These are phyloP conservation scores for Scylla paramamosain DNA, from an alignment of 1,140 invertebrate genomes.

Conservation along the genomic window DNA sequence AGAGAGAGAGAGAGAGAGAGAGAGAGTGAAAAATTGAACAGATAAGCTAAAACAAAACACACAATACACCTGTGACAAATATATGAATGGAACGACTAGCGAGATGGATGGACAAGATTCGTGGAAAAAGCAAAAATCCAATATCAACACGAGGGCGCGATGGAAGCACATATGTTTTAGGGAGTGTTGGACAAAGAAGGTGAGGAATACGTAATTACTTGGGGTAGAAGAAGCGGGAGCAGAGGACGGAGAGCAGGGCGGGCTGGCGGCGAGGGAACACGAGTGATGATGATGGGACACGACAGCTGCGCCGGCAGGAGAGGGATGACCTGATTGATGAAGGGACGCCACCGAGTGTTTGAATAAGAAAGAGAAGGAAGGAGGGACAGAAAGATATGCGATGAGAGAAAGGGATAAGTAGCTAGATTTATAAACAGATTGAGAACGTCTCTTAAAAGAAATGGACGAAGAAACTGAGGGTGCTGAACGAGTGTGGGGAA, in stretches of 20 bases:
- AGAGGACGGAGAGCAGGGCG: not conserved
- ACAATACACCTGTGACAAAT: not conserved
- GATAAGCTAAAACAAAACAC: not conserved
- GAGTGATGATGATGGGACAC: not conserved
- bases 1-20: too few species aligned
- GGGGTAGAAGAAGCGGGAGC: not conserved
- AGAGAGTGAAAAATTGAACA: too few species aligned
- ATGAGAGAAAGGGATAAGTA: not conserved
- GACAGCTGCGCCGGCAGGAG: not conserved
- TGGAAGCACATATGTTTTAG: not conserved
- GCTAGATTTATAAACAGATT: not conserved
- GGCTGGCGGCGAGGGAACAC: not conserved
- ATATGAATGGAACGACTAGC: not conserved
- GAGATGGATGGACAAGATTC: slow-evolving; percentile 13
- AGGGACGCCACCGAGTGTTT: slow-evolving; percentile 18
- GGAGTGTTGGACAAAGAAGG: not conserved
- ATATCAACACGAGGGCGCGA: not conserved
- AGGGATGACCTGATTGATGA: slow-evolving; percentile 13
- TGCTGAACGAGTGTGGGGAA: not conserved
- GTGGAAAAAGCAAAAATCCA: not conserved
- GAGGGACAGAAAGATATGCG: not conserved
- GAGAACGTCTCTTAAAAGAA: not conserved
- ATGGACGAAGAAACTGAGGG: not conserved
- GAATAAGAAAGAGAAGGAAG: not conserved
- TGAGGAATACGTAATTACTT: slow-evolving; percentile 2